Base-by-base conservation (phyloP, 2,888 invertebrate genomes). In the Sylvicola cinctus region DNA sequence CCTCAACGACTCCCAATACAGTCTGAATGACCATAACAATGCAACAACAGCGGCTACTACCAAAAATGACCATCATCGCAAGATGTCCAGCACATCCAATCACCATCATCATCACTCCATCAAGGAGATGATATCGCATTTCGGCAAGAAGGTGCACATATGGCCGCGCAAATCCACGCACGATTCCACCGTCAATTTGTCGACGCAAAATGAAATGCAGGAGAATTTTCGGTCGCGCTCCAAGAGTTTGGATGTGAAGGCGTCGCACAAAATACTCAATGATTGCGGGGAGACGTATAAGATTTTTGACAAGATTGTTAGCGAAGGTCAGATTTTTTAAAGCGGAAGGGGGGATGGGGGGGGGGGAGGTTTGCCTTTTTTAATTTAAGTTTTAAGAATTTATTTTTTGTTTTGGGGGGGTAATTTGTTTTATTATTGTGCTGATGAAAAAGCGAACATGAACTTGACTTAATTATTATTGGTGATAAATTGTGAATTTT, bases 251-350 rank as follows among this genome's bases (percentile, higher is more conserved):
- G 84, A 83, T 51, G 65, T 61, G 6, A 65, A 64, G 35, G 56
- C 66, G 32, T 55, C 66, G 33, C 57, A 62, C 42, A 64, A 63
- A 38, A 56, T 66, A 38, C 58, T 73, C n/a, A 67, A 69, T 39
- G 83, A 84, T 49, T 80, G 81, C 49, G 81, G 75, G 34, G 68
- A 79, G 7, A 83, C 81, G 4, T 84, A 84, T 50, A 67, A 71
- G 50, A 81, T 84, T 46, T 84, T 71, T 53, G 80, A 84, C 43
- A 65, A 68, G 43, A 84, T 84, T 48, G 61, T 84, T 14, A 64
- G 62, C 55, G 74, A 77, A 72, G 76, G 76, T 76, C 63, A 48
- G 40, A 28, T 10, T n/a, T n/a, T n/a, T n/a, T n/a, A n/a, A n/a
- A 20, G 8, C 20, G 4, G 20, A 20, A 4, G 20, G 20, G 8